Evolutionary conservation across 1,140 invertebrate species (phyloP).

Genomic region (Sminthurides bifidus): DNA sequence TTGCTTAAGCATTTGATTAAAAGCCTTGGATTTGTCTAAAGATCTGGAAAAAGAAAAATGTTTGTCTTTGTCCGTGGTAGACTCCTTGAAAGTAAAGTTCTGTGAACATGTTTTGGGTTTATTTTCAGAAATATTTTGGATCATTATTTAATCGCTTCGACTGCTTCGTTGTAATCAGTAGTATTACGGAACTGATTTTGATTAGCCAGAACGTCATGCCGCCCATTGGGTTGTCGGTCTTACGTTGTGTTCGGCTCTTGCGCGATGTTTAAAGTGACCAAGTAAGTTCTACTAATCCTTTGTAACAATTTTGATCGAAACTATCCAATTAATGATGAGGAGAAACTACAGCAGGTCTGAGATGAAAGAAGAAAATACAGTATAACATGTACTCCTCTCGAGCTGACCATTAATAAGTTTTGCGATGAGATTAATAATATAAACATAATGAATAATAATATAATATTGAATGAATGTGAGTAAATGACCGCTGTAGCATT

Average conservation of each 20-base stretch:
- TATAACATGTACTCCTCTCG: no score
- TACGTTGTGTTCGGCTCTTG: slow-evolving; percentile 87
- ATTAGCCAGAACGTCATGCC: slow-evolving; percentile 62
- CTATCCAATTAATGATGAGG: no score
- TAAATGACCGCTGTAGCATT: no score
- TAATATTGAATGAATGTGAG: no score
- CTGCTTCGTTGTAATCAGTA: slow-evolving; percentile 92
- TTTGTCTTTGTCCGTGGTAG: background rate
- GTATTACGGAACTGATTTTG: slow-evolving; percentile 86
- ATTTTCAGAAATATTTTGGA: slow-evolving; percentile 78
- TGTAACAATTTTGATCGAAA: background rate
- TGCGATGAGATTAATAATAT: no score
- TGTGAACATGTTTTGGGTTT: slow-evolving; percentile 4
- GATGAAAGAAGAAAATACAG: no score
- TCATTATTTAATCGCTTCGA: slow-evolving; percentile 94
- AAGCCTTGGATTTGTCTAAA: background rate
- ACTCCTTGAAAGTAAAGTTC: background rate
- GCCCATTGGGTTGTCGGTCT: slow-evolving; percentile 84
- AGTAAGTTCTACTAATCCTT: slow-evolving; percentile 48
- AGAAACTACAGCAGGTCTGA: no score
- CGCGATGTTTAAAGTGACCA: slow-evolving; percentile 94
- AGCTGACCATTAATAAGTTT: no score
- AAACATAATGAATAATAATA: no score
- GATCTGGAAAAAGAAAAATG: background rate
- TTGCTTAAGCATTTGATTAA: no score